These are phyloP conservation scores for Patagioenas fasciata DNA, from an alignment of 2,113 vertebrate genomes.

Conservation along the genomic window DNA sequence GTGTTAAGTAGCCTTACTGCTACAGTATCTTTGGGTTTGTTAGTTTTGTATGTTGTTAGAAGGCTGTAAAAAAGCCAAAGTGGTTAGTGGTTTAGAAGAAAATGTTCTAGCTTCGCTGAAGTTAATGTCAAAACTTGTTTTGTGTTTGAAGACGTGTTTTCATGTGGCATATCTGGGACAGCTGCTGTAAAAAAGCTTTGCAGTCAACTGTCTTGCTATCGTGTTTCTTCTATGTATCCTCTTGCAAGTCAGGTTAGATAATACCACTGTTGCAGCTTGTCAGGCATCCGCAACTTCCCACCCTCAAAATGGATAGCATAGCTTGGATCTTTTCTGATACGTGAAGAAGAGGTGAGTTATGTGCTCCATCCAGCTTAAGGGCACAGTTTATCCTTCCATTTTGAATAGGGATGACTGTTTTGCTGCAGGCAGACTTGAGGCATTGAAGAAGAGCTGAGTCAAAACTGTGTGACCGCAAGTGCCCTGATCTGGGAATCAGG, in stretches of 20 bases:
- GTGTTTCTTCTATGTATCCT: not conserved
- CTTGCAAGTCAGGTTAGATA: not conserved
- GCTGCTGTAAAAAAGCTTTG: not conserved
- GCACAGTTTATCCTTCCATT: not conserved
- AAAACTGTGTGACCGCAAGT: not conserved
- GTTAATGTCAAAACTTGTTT: not conserved
- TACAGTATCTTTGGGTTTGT: not conserved
- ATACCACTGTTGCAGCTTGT: not conserved
- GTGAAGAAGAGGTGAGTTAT: not conserved
- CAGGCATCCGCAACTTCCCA: not conserved
- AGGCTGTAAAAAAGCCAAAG: not conserved
- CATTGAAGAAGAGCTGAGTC: not conserved
- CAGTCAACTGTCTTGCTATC: not conserved
- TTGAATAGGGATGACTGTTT: not conserved
- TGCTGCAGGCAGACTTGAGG: not conserved
- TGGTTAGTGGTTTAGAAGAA: not conserved
- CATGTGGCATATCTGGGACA: constrained; percentile 29
- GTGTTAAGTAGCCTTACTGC: not conserved
- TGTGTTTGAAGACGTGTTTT: not conserved
- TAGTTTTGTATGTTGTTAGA: not conserved
- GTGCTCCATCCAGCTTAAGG: not conserved
- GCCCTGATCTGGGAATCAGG: not conserved
- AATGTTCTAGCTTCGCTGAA: constrained; percentile 15
- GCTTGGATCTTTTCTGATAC: not conserved
- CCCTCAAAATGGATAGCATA: not conserved